Conservation (phyloP, 2,113 vertebrate genomes). For the Neogale vison region DNA sequence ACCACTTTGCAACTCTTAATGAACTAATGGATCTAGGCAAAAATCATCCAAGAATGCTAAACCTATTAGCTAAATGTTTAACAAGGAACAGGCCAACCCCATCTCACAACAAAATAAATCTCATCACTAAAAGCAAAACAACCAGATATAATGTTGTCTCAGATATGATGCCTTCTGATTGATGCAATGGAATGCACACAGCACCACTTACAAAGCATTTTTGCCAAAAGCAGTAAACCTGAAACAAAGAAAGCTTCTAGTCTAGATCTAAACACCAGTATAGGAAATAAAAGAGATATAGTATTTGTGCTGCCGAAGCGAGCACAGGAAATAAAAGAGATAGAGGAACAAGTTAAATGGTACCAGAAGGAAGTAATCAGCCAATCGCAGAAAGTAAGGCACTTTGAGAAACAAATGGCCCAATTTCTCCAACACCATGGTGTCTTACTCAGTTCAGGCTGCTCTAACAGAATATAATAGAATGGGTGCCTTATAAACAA, state of each 20-base stretch:
- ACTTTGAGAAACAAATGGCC: background rate
- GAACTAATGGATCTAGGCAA: background rate
- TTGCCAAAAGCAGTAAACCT: constrained; percentile 15
- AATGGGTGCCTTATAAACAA: background rate
- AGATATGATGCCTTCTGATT: background rate
- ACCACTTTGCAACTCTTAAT: constrained; percentile 11
- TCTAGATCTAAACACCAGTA: background rate
- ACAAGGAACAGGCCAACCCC: background rate
- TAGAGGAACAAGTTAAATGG: background rate
- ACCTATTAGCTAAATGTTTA: background rate
- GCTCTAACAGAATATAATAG: background rate
- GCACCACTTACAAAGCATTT: background rate
- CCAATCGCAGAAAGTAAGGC: background rate
- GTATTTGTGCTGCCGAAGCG: too few species aligned
- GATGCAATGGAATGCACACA: background rate
- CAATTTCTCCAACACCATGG: background rate
- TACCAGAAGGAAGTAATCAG: background rate
- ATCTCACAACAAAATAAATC: background rate
- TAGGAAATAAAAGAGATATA: background rate
- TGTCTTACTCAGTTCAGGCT: background rate
- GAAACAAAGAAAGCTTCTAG: constrained; percentile 15
- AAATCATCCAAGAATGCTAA: background rate
- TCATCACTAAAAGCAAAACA: background rate
- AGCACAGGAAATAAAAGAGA: background rate
- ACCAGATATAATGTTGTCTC: background rate